A percentile compares a stretch with the other conserved stretches of the same genome.
Conservation (phyloP, 1,140 invertebrate genomes). For the Streblospio benedicti region DNA sequence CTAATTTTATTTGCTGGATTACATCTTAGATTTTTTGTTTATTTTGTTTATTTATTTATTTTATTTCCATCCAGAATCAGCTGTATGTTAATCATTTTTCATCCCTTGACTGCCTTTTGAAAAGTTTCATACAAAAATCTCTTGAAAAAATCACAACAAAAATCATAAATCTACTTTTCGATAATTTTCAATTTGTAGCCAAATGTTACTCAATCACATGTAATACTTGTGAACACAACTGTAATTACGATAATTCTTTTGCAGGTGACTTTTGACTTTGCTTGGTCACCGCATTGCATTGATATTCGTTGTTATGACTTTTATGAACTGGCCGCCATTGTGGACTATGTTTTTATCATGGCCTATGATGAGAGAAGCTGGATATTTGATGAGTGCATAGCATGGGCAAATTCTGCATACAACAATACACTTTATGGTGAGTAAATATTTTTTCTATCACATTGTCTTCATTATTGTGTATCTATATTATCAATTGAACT, state of each 20-base stretch:
- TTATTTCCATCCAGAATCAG: not conserved
- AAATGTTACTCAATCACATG: too few relatives aligned
- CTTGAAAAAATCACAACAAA: too few relatives aligned
- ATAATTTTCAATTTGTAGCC: too few relatives aligned
- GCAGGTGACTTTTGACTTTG: conserved; percentile 48
- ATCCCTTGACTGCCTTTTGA: too few relatives aligned
- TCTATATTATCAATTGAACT: not conserved
- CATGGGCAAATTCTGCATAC: conserved; percentile 40
- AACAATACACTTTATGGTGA: conserved; percentile 15
- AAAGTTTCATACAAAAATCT: too few relatives aligned
- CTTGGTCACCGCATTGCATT: conserved; percentile 45
- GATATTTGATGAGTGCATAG: conserved; percentile 44
- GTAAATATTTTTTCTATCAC: not conserved
- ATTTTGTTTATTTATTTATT: not conserved
- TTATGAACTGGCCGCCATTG: conserved; percentile 27
- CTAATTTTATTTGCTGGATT: not conserved
- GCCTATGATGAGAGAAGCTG: conserved; percentile 49
- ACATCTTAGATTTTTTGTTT: not conserved
- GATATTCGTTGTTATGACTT: conserved; percentile 49
- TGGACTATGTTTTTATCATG: conserved; percentile 49
- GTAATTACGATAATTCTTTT: too few relatives aligned
- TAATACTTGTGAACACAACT: too few relatives aligned
- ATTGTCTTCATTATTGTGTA: not conserved
- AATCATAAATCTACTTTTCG: too few relatives aligned
- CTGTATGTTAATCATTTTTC: too few relatives aligned